Evolutionary conservation across 2,797 vertebrate genomes (phyloP), one percentile per base, ranked within the genome.

Genomic region (Odontamblyopus lacepedii): DNA sequence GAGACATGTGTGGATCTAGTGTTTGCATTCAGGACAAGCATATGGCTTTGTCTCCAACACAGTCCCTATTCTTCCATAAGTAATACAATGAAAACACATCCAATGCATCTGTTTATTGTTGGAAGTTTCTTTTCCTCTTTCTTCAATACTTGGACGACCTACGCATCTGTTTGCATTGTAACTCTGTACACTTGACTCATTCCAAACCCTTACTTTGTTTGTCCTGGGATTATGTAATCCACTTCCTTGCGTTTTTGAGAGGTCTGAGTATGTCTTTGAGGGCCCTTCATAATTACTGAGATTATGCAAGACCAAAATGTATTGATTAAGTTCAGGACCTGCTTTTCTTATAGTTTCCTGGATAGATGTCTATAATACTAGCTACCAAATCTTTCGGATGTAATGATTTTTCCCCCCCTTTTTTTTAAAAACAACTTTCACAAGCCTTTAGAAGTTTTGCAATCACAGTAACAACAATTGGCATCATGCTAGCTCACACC

Each of bases 1-100:
- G 85, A 50, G 78, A 86, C 82, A 80, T 70, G 75, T 82, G 82
- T 80, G 78, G 55, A 13, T 80, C 74, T 77, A 63, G 78, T 82
- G 59, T 68, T 78, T 77, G 80, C 80, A 72, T 70, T 74, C 32
- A 16, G 59, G 53, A 76, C 76, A 81, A 69, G 48, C 72, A 12
- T 5, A 19, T 8, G 15, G 65, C 48, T 83, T 85, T 86, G 72
- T 87, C 76, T 73, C 27, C 23, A 50, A 9, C 65, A 75, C 67
- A 12, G 53, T 69, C 75, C 75, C 74, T 65, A 44, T 44, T 60
- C 26, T 60, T 60, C 26, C 26, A 26, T 56, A 56, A 55, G 53
- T 56, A 23, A 56, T 30, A 60, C 57, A 60, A 60, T 60, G 5
- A 60, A 60, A 60, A 60, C 57, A 60, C 57, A 15, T 29, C 27